Conservation (phyloP, 2,888 invertebrate species). For the Nemotelus nigrinus region DNA sequence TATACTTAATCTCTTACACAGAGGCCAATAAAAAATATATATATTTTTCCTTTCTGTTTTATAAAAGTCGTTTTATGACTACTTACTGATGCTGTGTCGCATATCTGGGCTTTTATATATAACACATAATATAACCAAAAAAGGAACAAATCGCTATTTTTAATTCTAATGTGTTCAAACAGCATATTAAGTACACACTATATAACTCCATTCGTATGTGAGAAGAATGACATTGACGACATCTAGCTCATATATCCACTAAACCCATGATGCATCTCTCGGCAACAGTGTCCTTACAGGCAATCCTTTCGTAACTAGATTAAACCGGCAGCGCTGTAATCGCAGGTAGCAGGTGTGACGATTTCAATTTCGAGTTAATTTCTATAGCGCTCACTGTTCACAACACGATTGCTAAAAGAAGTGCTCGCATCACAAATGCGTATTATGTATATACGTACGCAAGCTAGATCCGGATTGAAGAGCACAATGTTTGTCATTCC, state of each 20-base stretch:
- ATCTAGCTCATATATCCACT: constrained; percentile 15
- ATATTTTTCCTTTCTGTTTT: too few relatives aligned
- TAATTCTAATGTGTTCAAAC: too few relatives aligned
- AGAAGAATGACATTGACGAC: background rate
- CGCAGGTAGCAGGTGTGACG: constrained; percentile 32
- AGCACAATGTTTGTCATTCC: background rate
- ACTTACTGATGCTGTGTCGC: too few relatives aligned
- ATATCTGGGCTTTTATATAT: too few relatives aligned
- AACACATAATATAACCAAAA: too few relatives aligned
- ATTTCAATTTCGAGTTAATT: constrained; percentile 28
- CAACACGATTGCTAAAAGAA: background rate
- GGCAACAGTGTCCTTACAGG: background rate
- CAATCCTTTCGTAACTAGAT: background rate
- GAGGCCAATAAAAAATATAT: too few relatives aligned
- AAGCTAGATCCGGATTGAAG: background rate
- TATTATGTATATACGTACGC: background rate
- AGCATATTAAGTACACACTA: too few relatives aligned
- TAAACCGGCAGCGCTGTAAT: constrained; percentile 1
- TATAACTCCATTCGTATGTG: background rate
- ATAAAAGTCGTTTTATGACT: too few relatives aligned
- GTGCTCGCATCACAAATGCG: constrained; percentile 23
- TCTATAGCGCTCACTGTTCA: constrained; percentile 21
- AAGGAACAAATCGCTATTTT: too few relatives aligned
- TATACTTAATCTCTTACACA: too few relatives aligned
- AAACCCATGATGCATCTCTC: constrained; percentile 8